Evolutionary conservation across 2,888 invertebrate genomes (phyloP).

Genomic region (Zele albiditarsus): DNA sequence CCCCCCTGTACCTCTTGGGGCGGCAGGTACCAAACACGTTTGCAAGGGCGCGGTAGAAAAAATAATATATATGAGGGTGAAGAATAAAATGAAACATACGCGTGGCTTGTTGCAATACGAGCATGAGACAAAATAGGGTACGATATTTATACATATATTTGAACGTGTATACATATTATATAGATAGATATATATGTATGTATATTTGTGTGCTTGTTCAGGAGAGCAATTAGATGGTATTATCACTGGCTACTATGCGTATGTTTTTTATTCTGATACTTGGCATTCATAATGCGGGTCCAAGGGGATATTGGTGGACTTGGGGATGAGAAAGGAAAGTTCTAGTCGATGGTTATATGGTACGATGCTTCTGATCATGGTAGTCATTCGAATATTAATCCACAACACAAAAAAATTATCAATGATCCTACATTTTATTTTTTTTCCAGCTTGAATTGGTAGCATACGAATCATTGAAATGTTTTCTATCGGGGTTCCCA

Average conservation of each 20-base stretch:
- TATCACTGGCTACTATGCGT: slow-evolving; percentile 45
- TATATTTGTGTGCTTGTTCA: slow-evolving; percentile 40
- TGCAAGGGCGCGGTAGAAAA: slow-evolving; percentile 16
- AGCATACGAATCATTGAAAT: too few relatives aligned
- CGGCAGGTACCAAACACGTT: slow-evolving; percentile 67
- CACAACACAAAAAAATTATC: too few relatives aligned
- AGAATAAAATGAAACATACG: slow-evolving; percentile 61
- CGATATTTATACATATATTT: slow-evolving; percentile 49
- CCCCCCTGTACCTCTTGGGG: slow-evolving; percentile 61
- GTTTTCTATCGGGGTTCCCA: too few relatives aligned
- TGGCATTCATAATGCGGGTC: neutral
- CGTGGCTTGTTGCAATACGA: slow-evolving; percentile 56
- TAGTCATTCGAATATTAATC: too few relatives aligned
- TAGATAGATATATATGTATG: neutral
- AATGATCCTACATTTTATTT: too few relatives aligned
- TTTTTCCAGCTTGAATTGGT: too few relatives aligned
- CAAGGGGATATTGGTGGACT: neutral
- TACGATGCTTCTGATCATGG: too few relatives aligned
- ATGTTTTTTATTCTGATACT: slow-evolving; percentile 24
- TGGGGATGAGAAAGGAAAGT: neutral
- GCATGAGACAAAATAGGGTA: slow-evolving; percentile 41
- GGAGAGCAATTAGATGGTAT: slow-evolving; percentile 63
- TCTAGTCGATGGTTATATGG: too few relatives aligned
- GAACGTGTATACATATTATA: slow-evolving; percentile 37
- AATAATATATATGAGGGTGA: slow-evolving; percentile 44